Percentiles rank a stretch among this genome's conserved stretches.
phyloP scores from a whole-genome alignment of 2,888 invertebrate species.

The Gandaritis pyraliata region DNA sequence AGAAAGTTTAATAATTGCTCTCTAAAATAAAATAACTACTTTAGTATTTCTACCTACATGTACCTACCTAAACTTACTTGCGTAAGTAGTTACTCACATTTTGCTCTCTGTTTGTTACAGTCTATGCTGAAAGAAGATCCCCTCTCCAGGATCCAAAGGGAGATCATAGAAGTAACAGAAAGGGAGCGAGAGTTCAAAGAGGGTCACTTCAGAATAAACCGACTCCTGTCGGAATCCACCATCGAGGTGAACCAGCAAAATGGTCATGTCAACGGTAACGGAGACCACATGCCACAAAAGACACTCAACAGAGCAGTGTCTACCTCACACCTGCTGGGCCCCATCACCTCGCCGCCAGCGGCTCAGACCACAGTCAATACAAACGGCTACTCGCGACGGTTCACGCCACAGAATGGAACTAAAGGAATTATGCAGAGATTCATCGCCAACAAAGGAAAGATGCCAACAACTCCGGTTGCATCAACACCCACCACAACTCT shows the following conservation, averaged over 20 bases:
- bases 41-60: no score
- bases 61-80: no score
- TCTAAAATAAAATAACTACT: no score
- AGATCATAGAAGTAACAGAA: conserved; percentile 93
- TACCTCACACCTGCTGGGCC: conserved; percentile 74
- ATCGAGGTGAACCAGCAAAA: conserved; percentile 78
- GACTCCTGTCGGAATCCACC: conserved; percentile 77
- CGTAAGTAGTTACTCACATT: background rate
- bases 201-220: conserved; percentile 79
- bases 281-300: conserved; percentile 63
- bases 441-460: conserved; percentile 91
- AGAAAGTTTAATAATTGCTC: no score
- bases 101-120: conserved; percentile 63
- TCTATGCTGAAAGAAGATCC: conserved; percentile 87
- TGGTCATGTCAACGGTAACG: conserved; percentile 73
- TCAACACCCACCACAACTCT: conserved; percentile 55
- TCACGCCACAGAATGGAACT: conserved; percentile 86
- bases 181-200: conserved; percentile 92
- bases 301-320: conserved; percentile 74
- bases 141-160: conserved; percentile 92
- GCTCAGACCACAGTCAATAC: conserved; percentile 68
- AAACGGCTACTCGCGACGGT: conserved; percentile 84
- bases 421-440: conserved; percentile 94
- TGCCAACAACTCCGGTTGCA: conserved; percentile 67
- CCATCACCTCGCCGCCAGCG: conserved; percentile 65